Evolutionary conservation across 2,113 vertebrate genomes (phyloP).

Genomic region (Scomber scombrus): DNA sequence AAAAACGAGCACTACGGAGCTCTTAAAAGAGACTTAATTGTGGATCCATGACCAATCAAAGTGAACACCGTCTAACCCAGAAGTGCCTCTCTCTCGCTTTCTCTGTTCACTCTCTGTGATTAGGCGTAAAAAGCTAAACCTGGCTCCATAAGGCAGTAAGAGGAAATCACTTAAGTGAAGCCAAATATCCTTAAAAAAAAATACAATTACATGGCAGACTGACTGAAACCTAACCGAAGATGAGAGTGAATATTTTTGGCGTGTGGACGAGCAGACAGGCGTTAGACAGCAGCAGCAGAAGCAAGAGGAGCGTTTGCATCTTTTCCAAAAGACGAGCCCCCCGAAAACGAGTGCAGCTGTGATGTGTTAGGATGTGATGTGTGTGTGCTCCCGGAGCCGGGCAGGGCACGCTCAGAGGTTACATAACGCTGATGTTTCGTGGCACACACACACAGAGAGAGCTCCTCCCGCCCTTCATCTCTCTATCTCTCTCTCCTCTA

Average conservation of each 20-base stretch:
- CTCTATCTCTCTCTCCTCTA: not conserved
- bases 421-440: slow-evolving; percentile 68
- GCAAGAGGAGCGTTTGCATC: slow-evolving; percentile 3
- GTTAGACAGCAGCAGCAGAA: not conserved
- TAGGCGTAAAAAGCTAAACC: slow-evolving; percentile 31
- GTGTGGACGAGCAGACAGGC: not conserved
- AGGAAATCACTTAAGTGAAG: too few relatives aligned
- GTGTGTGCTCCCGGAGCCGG: slow-evolving; percentile 11
- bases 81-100: slow-evolving; percentile 9
- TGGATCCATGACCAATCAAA: slow-evolving; percentile 78
- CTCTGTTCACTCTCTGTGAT: slow-evolving; percentile 43
- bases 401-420: slow-evolving; percentile 55
- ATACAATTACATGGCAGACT: not conserved
- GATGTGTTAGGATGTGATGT: slow-evolving; percentile 16
- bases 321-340: not conserved
- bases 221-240: not conserved
- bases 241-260: not conserved
- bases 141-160: not conserved
- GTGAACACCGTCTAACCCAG: slow-evolving; percentile 72
- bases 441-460: slow-evolving; percentile 11
- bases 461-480: slow-evolving; percentile 25
- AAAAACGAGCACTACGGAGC: slow-evolving; percentile 32
- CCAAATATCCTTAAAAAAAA: not conserved
- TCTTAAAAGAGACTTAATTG: slow-evolving; percentile 80
- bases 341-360: slow-evolving; percentile 31